Conservation (phyloP, 2,113 vertebrate species). For the Heterotilapia buettikoferi region DNA sequence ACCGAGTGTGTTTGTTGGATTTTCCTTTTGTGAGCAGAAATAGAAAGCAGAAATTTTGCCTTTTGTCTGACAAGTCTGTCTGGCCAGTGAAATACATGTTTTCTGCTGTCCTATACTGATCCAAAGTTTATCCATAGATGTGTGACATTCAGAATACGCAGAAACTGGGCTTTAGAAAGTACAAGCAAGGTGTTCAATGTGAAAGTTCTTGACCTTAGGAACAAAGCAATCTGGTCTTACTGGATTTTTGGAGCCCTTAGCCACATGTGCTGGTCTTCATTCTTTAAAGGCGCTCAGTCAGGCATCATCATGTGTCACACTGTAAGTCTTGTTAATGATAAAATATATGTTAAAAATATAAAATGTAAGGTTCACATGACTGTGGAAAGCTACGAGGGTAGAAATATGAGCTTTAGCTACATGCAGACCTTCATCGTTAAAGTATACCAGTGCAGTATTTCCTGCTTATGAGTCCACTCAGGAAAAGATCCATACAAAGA, state of each 20-base stretch:
- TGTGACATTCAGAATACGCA: not conserved
- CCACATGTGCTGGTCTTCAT: not conserved
- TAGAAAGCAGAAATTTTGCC: not conserved
- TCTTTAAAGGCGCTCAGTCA: not conserved
- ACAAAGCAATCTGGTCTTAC: not conserved
- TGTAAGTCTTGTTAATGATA: not conserved
- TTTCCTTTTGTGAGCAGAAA: not conserved
- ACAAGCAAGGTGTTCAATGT: not conserved
- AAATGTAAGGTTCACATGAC: not conserved
- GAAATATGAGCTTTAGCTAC: not conserved
- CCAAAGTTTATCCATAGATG: not conserved
- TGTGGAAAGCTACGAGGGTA: not conserved
- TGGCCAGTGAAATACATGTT: not conserved
- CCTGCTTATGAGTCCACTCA: not conserved
- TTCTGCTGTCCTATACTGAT: not conserved
- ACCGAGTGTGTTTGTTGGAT: not conserved
- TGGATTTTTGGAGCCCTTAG: not conserved
- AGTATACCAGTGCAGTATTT: not conserved
- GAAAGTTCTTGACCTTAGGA: not conserved
- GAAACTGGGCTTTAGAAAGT: not conserved
- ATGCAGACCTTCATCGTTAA: not conserved
- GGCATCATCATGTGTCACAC: not conserved
- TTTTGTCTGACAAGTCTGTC: not conserved
- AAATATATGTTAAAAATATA: not conserved
- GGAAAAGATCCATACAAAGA: not conserved